Conservation (phyloP, 2,797 vertebrate species). For the Clarias laeviceps region DNA sequence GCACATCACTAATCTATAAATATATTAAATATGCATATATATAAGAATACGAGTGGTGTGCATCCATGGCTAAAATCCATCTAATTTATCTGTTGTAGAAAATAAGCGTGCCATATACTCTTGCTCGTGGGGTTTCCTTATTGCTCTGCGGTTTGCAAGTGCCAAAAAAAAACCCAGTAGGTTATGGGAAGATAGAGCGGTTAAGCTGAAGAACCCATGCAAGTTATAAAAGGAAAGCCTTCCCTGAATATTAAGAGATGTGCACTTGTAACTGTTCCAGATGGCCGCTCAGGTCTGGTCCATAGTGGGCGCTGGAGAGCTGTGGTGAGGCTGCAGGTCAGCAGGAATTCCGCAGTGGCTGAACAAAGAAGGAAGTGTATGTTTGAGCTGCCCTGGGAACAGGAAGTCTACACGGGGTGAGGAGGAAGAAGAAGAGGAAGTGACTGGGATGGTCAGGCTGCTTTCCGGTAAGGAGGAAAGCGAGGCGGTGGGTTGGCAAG, state of each 20-base stretch:
- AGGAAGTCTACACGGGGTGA: constrained; percentile 77
- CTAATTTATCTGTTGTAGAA: constrained; percentile 41
- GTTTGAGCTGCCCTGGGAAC: constrained; percentile 90
- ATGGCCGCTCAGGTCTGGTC: constrained; percentile 87
- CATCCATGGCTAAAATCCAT: constrained; percentile 67
- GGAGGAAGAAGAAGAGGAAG: constrained; percentile 72
- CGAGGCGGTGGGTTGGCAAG: constrained; percentile 85
- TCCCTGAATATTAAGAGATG: constrained; percentile 58
- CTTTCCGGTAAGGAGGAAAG: constrained; percentile 92
- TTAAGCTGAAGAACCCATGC: constrained; percentile 45
- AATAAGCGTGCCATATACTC: constrained; percentile 49
- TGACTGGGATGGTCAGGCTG: constrained; percentile 75
- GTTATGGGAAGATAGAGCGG: constrained; percentile 31
- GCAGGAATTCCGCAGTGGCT: constrained; percentile 98
- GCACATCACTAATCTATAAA: constrained; percentile 77
- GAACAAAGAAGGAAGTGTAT: constrained; percentile 94
- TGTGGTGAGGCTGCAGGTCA: constrained; percentile 98
- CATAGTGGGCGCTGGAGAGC: constrained; percentile 91
- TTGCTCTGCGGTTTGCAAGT: constrained; percentile 51
- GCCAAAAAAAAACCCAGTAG: background rate
- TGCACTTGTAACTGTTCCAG: constrained; percentile 65
- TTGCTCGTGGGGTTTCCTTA: constrained; percentile 44
- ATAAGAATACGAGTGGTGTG: constrained; percentile 71
- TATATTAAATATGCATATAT: constrained; percentile 75
- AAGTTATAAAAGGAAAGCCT: constrained; percentile 33